Base-by-base conservation (phyloP, 2,113 vertebrate species). In the Scolopax mira region DNA sequence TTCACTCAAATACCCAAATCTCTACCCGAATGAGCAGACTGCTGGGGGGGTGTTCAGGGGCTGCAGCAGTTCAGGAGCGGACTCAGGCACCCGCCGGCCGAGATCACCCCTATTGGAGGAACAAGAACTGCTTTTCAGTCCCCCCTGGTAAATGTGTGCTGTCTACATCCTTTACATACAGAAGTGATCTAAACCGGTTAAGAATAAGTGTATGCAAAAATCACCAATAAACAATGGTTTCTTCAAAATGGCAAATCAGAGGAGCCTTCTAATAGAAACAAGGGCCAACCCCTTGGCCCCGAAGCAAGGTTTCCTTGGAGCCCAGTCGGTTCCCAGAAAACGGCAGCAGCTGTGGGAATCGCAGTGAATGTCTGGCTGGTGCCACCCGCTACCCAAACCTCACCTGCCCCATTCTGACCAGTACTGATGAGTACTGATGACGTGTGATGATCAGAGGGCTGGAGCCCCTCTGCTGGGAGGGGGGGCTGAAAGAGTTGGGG, bases 201-300 rank as follows among this genome's bases (percentile, higher is more conserved):
- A 48, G 46, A 57, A 42, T 23, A 66, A 60, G 52, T 37, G 22
- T n/a, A 55, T 27, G 49, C n/a, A 88, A 64, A 49, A 86, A 46
- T 58, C 46, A 55, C 14, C 51, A 37, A 15, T 23, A 62, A 92
- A 10, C 5, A 35, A 35, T 62, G 11, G 5, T 52, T 72, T 92
- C 30, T 72, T 51, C 46, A 79, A 72, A 39, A 18, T 21, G 30
- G 52, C 25, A 75, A 46, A n/a, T 4, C 7, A 42, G 48, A 85
- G 41, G 13, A 75, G 12, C 15, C 31, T 65, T 85, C 8, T 52
- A 48, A 65, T 5, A 58, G 37, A 44, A 72, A 55, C 3, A 54
- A 11, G 41, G 13, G 48, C 46, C n/a, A 66, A 35, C 13, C 5
- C 13, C 39, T 64, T 75, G 0, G 0, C 66, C 48, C 42, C 42